Evolutionary conservation across 2,797 vertebrate genomes (phyloP).

Genomic region (Lepus townsendii): DNA sequence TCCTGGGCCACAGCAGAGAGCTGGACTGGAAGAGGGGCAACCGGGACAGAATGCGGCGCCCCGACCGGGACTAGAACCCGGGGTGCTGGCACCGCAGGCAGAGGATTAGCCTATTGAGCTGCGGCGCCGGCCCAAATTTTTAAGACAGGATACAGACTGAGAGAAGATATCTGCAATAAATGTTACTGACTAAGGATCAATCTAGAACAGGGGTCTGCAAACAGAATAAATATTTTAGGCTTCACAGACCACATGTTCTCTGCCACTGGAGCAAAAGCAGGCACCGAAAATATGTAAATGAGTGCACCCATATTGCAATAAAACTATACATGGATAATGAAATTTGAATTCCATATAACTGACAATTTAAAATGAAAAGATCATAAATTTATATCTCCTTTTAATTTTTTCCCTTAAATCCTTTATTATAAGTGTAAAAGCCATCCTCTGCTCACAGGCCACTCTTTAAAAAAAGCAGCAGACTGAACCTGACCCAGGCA

Average conservation of each 20-base stretch:
- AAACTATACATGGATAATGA: slow-evolving; percentile 24
- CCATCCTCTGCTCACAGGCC: slow-evolving; percentile 40
- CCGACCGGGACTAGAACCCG: too few relatives aligned
- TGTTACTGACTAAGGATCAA: slow-evolving; percentile 21
- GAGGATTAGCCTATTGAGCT: too few relatives aligned
- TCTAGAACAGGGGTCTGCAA: slow-evolving; percentile 12
- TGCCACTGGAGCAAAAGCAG: slow-evolving; percentile 30
- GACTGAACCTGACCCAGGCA: neutral
- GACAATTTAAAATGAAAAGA: slow-evolving; percentile 13
- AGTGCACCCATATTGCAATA: neutral
- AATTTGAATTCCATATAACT: slow-evolving; percentile 66
- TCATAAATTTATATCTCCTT: neutral
- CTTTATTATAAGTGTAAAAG: slow-evolving; percentile 63
- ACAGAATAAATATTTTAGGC: slow-evolving; percentile 30
- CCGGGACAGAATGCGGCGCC: too few relatives aligned
- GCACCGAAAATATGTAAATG: neutral
- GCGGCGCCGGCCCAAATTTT: neutral
- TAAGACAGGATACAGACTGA: slow-evolving; percentile 17
- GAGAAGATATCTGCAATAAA: slow-evolving; percentile 24
- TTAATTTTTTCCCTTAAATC: neutral
- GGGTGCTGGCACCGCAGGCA: too few relatives aligned
- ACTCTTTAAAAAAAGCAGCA: neutral
- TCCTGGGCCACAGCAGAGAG: too few relatives aligned
- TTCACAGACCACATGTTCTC: slow-evolving; percentile 35
- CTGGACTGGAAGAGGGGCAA: too few relatives aligned